Evolutionary conservation across 2,797 vertebrate genomes (phyloP), one percentile per base, ranked within the genome.

Genomic region (Gadopsis marmoratus): DNA sequence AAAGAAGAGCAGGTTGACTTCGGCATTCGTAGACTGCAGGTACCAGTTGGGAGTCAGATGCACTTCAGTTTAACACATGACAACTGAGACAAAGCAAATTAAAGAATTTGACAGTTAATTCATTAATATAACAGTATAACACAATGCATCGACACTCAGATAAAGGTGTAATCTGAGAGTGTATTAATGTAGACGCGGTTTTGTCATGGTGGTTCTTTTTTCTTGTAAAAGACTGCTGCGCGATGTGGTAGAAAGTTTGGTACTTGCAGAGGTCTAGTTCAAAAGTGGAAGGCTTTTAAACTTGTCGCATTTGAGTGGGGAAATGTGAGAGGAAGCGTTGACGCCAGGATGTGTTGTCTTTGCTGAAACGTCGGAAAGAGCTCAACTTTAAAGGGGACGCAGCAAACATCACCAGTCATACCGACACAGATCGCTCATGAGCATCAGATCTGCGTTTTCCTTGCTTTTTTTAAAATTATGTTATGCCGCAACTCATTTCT

Each of bases 1-100:
- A 83, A 83, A 89, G 71, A 79, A 19, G 69, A 77, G 65, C 59
- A 23, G 61, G 73, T 79, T 67, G 63, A 85, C 69, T 68, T 74
- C 50, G 14, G 39, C 53, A 26, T 75, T 58, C 11, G 16, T 19
- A 9, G 10, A 41, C 29, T 39, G n/a, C 2, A 7, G 64, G 50
- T 43, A 71, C 63, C 70, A 10, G 58, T 2, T 2, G 3, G 31
- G 53, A 78, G 76, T 41, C 51, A 43, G 26, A 60, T 39, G 58
- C 62, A 70, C 82, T 79, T 80, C 39, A 68, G 2, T 75, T 75
- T 17, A 65, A 9, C 41, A 11, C 12, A 33, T 0, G 21, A 48
- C 39, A 45, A 51, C 45, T 43, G 63, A 60, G 33, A 71, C 51
- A 66, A 77, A 72, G 41, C 33, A 33, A 68, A 60, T 3, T 1